Evolutionary conservation across 2,113 vertebrate genomes (phyloP).

Genomic region (Haliaeetus leucogaster): DNA sequence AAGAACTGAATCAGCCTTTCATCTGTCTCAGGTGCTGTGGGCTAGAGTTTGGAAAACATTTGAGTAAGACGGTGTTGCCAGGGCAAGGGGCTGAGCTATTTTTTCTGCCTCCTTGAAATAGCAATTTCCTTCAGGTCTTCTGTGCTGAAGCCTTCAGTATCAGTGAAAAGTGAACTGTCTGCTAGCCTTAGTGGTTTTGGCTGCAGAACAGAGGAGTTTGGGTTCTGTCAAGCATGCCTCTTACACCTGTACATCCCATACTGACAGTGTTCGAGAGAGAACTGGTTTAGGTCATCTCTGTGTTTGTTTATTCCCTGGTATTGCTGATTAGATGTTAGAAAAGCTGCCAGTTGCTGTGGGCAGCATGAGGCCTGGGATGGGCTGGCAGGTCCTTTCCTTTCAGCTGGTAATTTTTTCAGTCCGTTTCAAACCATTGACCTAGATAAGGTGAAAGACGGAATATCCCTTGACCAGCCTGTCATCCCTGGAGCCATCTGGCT

Average conservation of each 20-base stretch:
- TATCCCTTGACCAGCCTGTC: background rate
- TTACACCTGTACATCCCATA: background rate
- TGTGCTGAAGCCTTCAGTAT: background rate
- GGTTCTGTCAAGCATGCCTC: background rate
- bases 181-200: background rate
- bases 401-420: background rate
- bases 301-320: background rate
- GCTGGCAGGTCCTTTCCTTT: background rate
- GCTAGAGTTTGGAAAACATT: background rate
- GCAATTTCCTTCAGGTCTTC: background rate
- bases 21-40: background rate
- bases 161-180: background rate
- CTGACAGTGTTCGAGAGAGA: background rate
- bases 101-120: background rate
- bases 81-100: background rate
- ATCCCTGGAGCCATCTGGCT: background rate
- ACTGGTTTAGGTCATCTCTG: background rate
- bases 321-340: background rate
- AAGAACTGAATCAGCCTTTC: background rate
- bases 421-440: conserved; percentile 7
- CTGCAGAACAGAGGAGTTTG: background rate
- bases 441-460: background rate
- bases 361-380: background rate
- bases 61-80: background rate
- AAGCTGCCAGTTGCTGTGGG: background rate